Base-by-base conservation (phyloP, 2,113 vertebrate genomes). In the Cyphomyrus plagiostoma region DNA sequence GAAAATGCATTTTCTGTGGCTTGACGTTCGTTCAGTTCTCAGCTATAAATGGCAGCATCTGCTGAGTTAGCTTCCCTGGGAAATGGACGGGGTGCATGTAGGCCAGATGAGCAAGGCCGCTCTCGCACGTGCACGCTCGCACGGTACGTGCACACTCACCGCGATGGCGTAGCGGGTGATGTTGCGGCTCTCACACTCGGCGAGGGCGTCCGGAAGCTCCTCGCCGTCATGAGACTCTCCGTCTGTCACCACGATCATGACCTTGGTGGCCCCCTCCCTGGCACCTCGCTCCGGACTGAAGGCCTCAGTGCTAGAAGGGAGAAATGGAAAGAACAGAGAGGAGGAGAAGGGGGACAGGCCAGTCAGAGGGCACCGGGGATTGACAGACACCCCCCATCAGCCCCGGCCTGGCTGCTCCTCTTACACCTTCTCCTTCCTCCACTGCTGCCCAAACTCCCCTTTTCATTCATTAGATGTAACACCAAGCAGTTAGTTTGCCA, bases 151-250 rank as follows among this genome's bases (percentile, higher is more conserved):
- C 89, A 50, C 85, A 94, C 97, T 97, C 94, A 99, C 98, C 0
- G 98, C 98, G 0, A 98, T 98, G 91, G 98, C 97, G 0, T 98
- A 99, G 93, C 98, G 96, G 1, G 96, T 98, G 91, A 98, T 95
- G n/a, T 97, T 97, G 39, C 95, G 95, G 52, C 92, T 93, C 50
- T 98, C 95, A 0, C 98, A 99, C 92, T 98, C 97, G 0, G 66
- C 85, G 89, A 99, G 93, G 0, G 97, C 97, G 0, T 92, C 94
- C 0, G 95, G 94, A n/a, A 99, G 96, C 89, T 99, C 97, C 19
- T 99, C 97, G 0, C 97, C 97, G 0, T 99, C 98, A 0, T 99
- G 98, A 0, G 98, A 99, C 90, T 99, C 98, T 1, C 98, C 98
- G 0, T 99, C 98, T 0, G 98, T 99, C 92, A 99, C 97, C 23